Evolutionary conservation across 2,113 vertebrate species (phyloP).

Genomic region (Atlantisia rogersi): DNA sequence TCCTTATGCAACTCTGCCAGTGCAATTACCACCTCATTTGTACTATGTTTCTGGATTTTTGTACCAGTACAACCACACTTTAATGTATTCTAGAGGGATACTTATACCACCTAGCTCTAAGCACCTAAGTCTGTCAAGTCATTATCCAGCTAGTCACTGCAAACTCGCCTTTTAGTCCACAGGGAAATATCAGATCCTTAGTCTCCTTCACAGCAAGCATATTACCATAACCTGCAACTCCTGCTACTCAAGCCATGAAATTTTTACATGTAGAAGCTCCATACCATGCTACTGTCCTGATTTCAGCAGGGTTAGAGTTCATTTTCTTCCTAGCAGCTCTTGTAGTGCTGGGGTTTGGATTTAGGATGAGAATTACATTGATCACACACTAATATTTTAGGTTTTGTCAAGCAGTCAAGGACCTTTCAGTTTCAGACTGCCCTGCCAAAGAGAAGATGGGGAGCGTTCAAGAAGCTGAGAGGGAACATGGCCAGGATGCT

Average conservation of each 20-base stretch:
- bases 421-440: too few relatives aligned
- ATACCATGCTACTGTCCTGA: not conserved
- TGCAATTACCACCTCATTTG: not conserved
- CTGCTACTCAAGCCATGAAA: not conserved
- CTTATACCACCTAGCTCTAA: not conserved
- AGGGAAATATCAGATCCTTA: not conserved
- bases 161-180: not conserved
- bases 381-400: too few relatives aligned
- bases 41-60: not conserved
- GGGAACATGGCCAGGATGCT: too few relatives aligned
- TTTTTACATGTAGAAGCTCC: not conserved
- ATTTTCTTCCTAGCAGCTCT: too few relatives aligned
- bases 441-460: too few relatives aligned
- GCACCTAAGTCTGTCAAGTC: not conserved
- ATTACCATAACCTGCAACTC: not conserved
- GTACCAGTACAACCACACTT: not conserved
- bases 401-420: too few relatives aligned
- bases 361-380: too few relatives aligned
- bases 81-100: not conserved
- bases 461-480: too few relatives aligned
- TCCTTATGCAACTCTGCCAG: not conserved
- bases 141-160: not conserved
- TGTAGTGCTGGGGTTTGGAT: too few relatives aligned
- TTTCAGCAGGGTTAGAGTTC: too few relatives aligned
- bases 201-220: not conserved